phyloP scores from a whole-genome alignment of 2,888 invertebrate genomes.

The Stenolophus ochropezus region DNA sequence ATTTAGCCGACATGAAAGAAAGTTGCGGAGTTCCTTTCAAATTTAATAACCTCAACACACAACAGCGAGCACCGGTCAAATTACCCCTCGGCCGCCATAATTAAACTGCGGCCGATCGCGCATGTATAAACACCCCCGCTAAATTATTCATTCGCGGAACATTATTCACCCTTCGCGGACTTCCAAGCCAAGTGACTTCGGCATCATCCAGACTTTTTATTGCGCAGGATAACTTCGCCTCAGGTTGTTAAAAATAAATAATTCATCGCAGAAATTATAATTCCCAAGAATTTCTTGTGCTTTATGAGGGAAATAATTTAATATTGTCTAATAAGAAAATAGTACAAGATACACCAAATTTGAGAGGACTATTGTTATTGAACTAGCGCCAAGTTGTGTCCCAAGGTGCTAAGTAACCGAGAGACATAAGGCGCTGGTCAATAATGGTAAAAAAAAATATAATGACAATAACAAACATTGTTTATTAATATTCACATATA shows the following conservation, averaged over 20 bases:
- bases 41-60: constrained; percentile 33
- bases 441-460: too few species aligned
- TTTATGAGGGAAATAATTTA: too few species aligned
- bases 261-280: too few species aligned
- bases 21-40: constrained; percentile 25
- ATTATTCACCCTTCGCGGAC: constrained; percentile 18
- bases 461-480: too few species aligned
- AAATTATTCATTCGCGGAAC: constrained; percentile 5
- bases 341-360: too few species aligned
- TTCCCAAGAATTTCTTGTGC: too few species aligned
- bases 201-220: neutral
- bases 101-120: constrained; percentile 21
- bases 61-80: constrained; percentile 10
- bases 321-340: too few species aligned
- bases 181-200: neutral
- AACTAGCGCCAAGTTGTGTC: too few species aligned
- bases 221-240: neutral
- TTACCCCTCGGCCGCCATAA: constrained; percentile 5
- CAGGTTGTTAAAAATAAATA: neutral
- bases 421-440: too few species aligned
- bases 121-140: constrained; percentile 11
- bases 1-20: constrained; percentile 18
- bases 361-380: too few species aligned
- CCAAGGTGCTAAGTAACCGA: too few species aligned
- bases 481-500: too few species aligned